Percentiles rank a stretch among this genome's conserved stretches.
Evolutionary conservation across 2,888 invertebrate genomes (phyloP).

Genomic region (Eristalis intricaria): DNA sequence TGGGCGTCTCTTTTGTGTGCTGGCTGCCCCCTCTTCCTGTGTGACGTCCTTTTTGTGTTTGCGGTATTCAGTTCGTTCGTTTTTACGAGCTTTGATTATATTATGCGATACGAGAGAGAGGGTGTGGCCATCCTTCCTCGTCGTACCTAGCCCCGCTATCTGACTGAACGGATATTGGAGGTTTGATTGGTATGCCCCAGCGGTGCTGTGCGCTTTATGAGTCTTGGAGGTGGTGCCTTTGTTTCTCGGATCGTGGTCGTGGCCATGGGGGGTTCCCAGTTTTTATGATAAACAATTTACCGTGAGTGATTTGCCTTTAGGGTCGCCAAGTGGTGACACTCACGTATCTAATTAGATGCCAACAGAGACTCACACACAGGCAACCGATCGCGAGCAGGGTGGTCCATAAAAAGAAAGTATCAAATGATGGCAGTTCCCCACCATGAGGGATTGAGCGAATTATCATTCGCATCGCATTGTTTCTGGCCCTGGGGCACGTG

Average conservation of each 20-base stretch:
- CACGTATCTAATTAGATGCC: slow-evolving; percentile 56
- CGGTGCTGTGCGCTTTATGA: background rate
- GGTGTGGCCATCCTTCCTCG: background rate
- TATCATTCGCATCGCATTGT: background rate
- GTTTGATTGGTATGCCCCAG: background rate
- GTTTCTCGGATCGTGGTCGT: background rate
- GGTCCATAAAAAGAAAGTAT: slow-evolving; percentile 18
- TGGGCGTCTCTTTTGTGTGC: slow-evolving; percentile 19
- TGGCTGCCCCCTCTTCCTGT: background rate
- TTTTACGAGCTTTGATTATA: slow-evolving; percentile 66
- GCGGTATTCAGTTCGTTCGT: slow-evolving; percentile 55
- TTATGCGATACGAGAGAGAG: slow-evolving; percentile 32
- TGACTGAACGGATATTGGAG: slow-evolving; percentile 1
- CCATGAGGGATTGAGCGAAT: background rate
- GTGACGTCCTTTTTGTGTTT: slow-evolving; percentile 42
- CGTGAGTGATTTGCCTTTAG: slow-evolving; percentile 65
- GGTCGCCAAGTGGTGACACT: slow-evolving; percentile 49
- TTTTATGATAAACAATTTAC: slow-evolving; percentile 59
- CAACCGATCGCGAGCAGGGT: background rate
- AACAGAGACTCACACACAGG: background rate
- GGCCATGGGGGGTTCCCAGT: slow-evolving; percentile 29
- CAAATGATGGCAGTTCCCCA: slow-evolving; percentile 20
- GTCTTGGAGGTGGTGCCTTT: background rate
- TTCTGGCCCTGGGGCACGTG: background rate
- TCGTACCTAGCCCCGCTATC: background rate